phyloP scores from a whole-genome alignment of 2,797 vertebrate genomes.

The Manis crassicaudata region DNA sequence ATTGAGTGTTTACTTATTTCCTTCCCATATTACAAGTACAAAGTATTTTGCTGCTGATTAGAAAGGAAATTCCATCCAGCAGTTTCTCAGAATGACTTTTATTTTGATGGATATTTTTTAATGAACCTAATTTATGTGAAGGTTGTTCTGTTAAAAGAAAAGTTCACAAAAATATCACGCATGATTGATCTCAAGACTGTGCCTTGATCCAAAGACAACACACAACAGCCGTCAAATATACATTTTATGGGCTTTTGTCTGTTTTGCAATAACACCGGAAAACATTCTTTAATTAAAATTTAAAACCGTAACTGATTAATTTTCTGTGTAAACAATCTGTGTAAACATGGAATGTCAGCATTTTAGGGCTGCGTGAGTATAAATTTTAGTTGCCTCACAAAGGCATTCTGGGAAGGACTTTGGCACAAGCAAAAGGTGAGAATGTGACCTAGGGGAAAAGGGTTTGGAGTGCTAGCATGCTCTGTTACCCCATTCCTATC shows the following conservation, averaged over 20 bases:
- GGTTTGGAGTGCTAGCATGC: slow-evolving; percentile 73
- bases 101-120: slow-evolving; percentile 85
- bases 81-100: slow-evolving; percentile 83
- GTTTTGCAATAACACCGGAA: slow-evolving; percentile 88
- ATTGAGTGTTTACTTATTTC: neutral
- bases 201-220: slow-evolving; percentile 87
- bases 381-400: slow-evolving; percentile 82
- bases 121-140: slow-evolving; percentile 84
- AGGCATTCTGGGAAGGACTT: slow-evolving; percentile 60
- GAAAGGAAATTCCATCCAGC: slow-evolving; percentile 82
- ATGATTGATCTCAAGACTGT: slow-evolving; percentile 86
- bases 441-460: slow-evolving; percentile 68
- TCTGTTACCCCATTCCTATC: slow-evolving; percentile 22
- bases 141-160: slow-evolving; percentile 83
- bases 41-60: slow-evolving; percentile 77
- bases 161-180: slow-evolving; percentile 85
- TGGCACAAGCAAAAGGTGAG: slow-evolving; percentile 70
- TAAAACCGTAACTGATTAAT: slow-evolving; percentile 91
- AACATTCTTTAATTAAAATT: slow-evolving; percentile 91
- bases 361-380: slow-evolving; percentile 82
- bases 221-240: slow-evolving; percentile 86
- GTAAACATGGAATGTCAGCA: slow-evolving; percentile 88
- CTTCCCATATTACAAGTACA: slow-evolving; percentile 19
- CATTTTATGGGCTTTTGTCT: slow-evolving; percentile 89
- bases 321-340: slow-evolving; percentile 88